A percentile compares a stretch with the other conserved stretches of the same genome.
Evolutionary conservation across 1,140 invertebrate species (phyloP).

Genomic region (Nephotettix cincticeps): DNA sequence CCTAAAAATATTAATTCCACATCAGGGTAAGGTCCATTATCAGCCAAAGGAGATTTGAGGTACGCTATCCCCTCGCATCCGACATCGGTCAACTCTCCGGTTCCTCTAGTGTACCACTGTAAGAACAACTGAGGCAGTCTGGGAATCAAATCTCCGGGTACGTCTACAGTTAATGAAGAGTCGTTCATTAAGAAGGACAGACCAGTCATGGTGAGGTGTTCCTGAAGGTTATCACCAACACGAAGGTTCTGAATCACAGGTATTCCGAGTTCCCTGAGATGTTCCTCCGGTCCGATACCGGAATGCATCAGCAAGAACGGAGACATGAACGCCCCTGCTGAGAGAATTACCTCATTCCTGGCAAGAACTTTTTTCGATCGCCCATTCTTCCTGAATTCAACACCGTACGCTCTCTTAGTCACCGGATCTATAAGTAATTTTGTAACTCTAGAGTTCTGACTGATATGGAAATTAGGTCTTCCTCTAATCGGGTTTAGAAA

Average conservation of each 20-base stretch:
- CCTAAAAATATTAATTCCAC: constrained; percentile 58
- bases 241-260: constrained; percentile 61
- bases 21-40: constrained; percentile 44
- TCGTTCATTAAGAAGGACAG: constrained; percentile 64
- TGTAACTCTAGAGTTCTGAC: constrained; percentile 55
- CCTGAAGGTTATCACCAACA: constrained; percentile 79
- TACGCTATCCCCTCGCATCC: constrained; percentile 72
- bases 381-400: constrained; percentile 55
- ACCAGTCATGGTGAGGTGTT: constrained; percentile 69
- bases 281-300: constrained; percentile 61
- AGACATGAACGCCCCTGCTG: constrained; percentile 59
- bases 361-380: constrained; percentile 48
- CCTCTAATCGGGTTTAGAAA: constrained; percentile 55
- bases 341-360: constrained; percentile 59
- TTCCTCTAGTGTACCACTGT: constrained; percentile 73
- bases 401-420: constrained; percentile 62
- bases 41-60: constrained; percentile 53
- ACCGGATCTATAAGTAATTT: constrained; percentile 69
- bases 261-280: constrained; percentile 54
- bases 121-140: constrained; percentile 65
- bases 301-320: constrained; percentile 65
- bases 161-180: constrained; percentile 61
- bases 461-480: constrained; percentile 64
- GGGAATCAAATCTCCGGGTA: background rate
- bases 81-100: constrained; percentile 53